Evolutionary conservation across 2,113 vertebrate genomes (phyloP).

Genomic region (Thalassarche chlororhynchos): DNA sequence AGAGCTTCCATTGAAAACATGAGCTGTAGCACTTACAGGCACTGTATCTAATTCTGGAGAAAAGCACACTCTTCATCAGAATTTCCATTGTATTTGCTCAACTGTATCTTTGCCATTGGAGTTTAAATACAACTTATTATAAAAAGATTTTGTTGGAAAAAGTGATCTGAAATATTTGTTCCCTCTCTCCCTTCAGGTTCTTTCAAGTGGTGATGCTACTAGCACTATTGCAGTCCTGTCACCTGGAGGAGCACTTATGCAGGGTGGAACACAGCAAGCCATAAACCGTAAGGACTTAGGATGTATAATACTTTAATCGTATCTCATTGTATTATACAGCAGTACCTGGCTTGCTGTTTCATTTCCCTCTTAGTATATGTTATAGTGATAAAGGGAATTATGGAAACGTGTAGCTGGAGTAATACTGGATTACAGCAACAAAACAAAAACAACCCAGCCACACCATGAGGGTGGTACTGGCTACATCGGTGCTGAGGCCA

Average conservation of each 20-base stretch:
- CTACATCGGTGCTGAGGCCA: background rate
- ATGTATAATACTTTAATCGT: background rate
- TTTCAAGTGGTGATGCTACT: slow-evolving; percentile 88
- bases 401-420: background rate
- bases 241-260: slow-evolving; percentile 95
- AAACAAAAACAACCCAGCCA: background rate
- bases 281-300: slow-evolving; percentile 87
- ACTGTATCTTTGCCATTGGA: background rate
- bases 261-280: slow-evolving; percentile 90
- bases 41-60: background rate
- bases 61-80: background rate
- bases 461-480: background rate
- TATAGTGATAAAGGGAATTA: background rate
- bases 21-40: background rate
- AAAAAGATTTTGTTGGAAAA: background rate
- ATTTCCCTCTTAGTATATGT: background rate
- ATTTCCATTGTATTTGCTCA: background rate
- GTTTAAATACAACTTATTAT: background rate
- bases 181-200: slow-evolving; percentile 79
- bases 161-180: background rate
- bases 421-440: background rate
- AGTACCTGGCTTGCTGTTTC: background rate
- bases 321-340: background rate
- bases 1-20: background rate
- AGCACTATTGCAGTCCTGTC: slow-evolving; percentile 92